phyloP scores from a whole-genome alignment of 2,113 vertebrate genomes.

The Pelmatolapia mariae region DNA sequence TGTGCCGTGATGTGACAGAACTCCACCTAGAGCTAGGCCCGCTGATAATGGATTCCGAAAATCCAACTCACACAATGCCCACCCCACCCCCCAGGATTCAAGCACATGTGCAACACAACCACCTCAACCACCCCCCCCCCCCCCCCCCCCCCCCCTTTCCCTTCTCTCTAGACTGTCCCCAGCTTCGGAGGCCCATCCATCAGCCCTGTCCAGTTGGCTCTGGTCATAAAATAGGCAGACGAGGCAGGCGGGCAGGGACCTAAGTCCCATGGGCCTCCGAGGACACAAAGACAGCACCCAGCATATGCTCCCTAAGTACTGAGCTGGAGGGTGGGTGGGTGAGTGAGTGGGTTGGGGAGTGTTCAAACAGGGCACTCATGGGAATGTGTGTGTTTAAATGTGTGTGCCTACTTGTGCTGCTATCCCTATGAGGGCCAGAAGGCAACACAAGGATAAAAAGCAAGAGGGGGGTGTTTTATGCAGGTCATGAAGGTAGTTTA shows the following conservation, averaged over 20 bases:
- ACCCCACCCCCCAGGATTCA: background rate
- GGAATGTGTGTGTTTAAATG: constrained; percentile 30
- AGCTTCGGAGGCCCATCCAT: constrained; percentile 55
- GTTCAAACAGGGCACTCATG: constrained; percentile 35
- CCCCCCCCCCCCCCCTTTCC: background rate
- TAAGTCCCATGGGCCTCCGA: constrained; percentile 28
- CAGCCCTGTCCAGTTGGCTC: constrained; percentile 62
- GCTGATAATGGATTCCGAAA: constrained; percentile 61
- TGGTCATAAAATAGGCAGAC: constrained; percentile 59
- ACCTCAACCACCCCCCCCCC: background rate
- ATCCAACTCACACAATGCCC: constrained; percentile 53
- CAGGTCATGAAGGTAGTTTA: background rate
- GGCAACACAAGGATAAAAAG: background rate
- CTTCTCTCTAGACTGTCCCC: constrained; percentile 6
- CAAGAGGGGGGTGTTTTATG: background rate
- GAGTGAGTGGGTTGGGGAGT: constrained; percentile 9
- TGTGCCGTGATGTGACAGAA: constrained; percentile 26
- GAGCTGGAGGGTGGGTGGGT: constrained; percentile 41
- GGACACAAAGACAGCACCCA: constrained; percentile 48
- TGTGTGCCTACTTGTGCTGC: background rate
- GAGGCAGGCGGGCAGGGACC: constrained; percentile 36
- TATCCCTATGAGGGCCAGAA: background rate
- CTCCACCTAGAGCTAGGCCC: constrained; percentile 60
- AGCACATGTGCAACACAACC: background rate
- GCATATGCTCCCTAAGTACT: constrained; percentile 71